phyloP scores from a whole-genome alignment of 1,140 invertebrate species.

The Leptinotarsa lineolata region DNA sequence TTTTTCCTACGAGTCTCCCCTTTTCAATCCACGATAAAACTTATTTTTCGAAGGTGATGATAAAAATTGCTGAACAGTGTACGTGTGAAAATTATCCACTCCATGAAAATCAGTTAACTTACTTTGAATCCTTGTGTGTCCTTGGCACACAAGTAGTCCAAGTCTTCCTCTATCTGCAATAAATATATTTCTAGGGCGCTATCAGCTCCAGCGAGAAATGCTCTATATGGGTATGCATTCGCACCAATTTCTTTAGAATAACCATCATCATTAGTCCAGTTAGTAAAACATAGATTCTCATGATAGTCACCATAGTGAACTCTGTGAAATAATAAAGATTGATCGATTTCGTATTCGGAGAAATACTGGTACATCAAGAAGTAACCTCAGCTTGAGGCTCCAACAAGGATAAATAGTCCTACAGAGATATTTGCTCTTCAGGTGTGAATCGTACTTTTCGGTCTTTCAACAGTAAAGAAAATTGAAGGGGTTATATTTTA shows the following conservation, averaged over 20 bases:
- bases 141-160: constrained; percentile 58
- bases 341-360: neutral
- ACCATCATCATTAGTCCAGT: constrained; percentile 57
- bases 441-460: too few relatives aligned
- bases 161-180: constrained; percentile 53
- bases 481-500: too few relatives aligned
- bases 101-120: neutral
- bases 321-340: neutral
- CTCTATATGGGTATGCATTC: constrained; percentile 58
- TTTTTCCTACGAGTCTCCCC: too few relatives aligned
- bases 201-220: constrained; percentile 56
- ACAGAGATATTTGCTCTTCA: too few relatives aligned
- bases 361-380: too few relatives aligned
- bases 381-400: too few relatives aligned
- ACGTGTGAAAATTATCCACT: too few relatives aligned
- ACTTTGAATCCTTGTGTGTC: constrained; percentile 60
- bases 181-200: constrained; percentile 57
- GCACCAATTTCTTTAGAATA: constrained; percentile 50
- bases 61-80: too few relatives aligned
- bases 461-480: too few relatives aligned
- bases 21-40: too few relatives aligned
- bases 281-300: constrained; percentile 46
- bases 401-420: too few relatives aligned
- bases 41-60: too few relatives aligned
- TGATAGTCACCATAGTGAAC: constrained; percentile 54